Evolutionary conservation across 2,113 vertebrate species (phyloP).

Genomic region (Pagrus major): DNA sequence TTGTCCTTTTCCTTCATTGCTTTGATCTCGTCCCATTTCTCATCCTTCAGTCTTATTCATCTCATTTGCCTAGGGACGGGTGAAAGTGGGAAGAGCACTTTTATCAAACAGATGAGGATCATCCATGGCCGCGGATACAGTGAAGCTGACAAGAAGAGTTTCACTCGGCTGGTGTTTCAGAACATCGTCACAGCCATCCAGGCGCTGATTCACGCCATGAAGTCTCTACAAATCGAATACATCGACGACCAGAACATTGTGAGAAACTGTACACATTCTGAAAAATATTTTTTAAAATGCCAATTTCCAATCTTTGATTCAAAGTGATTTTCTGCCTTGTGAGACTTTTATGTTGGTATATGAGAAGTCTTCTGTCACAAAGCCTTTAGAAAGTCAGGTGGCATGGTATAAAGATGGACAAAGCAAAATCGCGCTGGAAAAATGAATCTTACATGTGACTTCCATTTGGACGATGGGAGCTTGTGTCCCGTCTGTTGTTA

Average conservation of each 20-base stretch:
- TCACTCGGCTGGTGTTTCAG: constrained; percentile 87
- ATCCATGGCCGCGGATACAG: constrained; percentile 91
- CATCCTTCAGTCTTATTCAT: constrained; percentile 36
- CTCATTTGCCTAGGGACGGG: constrained; percentile 84
- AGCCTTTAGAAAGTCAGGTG: too few relatives aligned
- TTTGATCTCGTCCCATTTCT: constrained; percentile 58
- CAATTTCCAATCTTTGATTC: too few relatives aligned
- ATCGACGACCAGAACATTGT: constrained; percentile 85
- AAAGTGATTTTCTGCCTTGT: too few relatives aligned
- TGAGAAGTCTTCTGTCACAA: too few relatives aligned
- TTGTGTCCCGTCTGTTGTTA: too few relatives aligned
- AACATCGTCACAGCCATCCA: constrained; percentile 89
- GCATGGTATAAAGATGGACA: too few relatives aligned
- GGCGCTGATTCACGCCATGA: constrained; percentile 86
- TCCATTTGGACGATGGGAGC: too few relatives aligned
- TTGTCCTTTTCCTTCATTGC: constrained; percentile 36
- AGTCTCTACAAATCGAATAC: constrained; percentile 83
- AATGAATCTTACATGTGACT: too few relatives aligned
- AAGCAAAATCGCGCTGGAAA: too few relatives aligned
- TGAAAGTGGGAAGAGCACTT: constrained; percentile 93
- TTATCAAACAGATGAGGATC: constrained; percentile 98
- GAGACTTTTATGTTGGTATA: too few relatives aligned
- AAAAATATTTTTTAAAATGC: background rate
- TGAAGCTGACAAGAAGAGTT: constrained; percentile 85
- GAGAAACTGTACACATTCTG: constrained; percentile 43